Evolutionary conservation across 92 coral and sea anemone species (phyloP).

Genomic region (Parazoanthus swiftii): DNA sequence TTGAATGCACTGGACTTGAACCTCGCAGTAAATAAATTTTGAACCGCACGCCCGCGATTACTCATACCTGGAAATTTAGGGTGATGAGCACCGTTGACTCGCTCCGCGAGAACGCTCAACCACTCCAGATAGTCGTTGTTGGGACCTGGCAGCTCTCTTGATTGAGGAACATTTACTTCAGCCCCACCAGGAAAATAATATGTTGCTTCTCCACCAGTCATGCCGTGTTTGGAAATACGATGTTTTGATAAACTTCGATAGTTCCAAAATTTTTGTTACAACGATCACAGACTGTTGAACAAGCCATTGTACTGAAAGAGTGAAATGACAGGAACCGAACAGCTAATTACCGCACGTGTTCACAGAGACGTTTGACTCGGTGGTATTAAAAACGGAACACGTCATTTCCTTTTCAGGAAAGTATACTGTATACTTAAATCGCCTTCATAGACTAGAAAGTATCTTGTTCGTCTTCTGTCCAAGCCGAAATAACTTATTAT

Average conservation of each 20-base stretch:
- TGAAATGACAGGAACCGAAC: no score
- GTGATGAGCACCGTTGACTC: conserved; percentile 40
- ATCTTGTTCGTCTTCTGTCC: no score
- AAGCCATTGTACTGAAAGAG: background rate
- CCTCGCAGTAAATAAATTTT: no score
- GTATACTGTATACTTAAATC: background rate
- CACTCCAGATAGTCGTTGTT: conserved; percentile 22
- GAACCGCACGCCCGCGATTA: background rate
- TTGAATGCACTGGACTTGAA: no score
- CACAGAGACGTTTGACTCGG: no score
- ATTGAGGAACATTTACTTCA: background rate
- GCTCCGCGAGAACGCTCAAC: conserved; percentile 22
- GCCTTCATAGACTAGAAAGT: no score
- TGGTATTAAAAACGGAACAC: no score
- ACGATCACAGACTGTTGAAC: background rate
- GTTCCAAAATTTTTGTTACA: background rate
- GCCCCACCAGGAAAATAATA: background rate
- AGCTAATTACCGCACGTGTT: no score
- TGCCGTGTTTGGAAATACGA: background rate
- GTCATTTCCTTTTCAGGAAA: background rate
- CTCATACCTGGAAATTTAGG: conserved; percentile 36
- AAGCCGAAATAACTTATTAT: no score
- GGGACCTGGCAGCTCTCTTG: background rate
- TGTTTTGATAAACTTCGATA: background rate
- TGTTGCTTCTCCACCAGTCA: background rate